phyloP scores from a whole-genome alignment of 2,797 vertebrate genomes.

The Harpagifer antarcticus region DNA sequence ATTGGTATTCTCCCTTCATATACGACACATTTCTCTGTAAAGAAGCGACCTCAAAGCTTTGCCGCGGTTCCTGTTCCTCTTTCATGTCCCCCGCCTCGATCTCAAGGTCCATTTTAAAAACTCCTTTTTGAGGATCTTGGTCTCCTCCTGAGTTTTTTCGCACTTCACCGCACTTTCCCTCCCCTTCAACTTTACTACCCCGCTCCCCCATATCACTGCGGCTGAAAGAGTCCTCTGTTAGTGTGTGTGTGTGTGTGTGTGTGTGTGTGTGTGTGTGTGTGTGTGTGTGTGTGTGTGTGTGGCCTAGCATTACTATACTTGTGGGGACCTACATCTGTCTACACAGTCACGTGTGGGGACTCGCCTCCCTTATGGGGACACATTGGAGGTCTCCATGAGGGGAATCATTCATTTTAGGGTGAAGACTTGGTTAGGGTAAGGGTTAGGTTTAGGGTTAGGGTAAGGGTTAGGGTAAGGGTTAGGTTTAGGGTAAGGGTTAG shows the following conservation, averaged over 20 bases:
- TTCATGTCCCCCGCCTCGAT: constrained; percentile 64
- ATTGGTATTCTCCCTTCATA: neutral
- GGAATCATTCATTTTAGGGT: too few relatives aligned
- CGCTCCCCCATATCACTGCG: constrained; percentile 15
- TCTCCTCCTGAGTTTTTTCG: constrained; percentile 22
- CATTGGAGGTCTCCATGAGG: too few relatives aligned
- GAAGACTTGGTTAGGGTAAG: too few relatives aligned
- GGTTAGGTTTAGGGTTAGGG: too few relatives aligned
- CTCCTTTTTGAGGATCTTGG: constrained; percentile 42
- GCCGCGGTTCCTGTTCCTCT: constrained; percentile 18
- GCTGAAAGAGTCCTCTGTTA: constrained; percentile 58
- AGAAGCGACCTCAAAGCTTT: constrained; percentile 34
- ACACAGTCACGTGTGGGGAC: too few relatives aligned
- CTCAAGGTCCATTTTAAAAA: constrained; percentile 62
- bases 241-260: neutral
- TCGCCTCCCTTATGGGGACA: too few relatives aligned
- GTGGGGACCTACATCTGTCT: too few relatives aligned
- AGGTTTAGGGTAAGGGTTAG: too few relatives aligned
- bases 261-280: neutral
- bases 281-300: neutral
- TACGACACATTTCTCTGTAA: constrained; percentile 2
- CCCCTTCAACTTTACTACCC: constrained; percentile 7
- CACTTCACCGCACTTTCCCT: constrained; percentile 46
- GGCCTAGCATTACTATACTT: too few relatives aligned
- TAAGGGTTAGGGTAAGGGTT: too few relatives aligned